Base-by-base conservation (phyloP, 2,797 vertebrate genomes). In the Malurus splendens region DNA sequence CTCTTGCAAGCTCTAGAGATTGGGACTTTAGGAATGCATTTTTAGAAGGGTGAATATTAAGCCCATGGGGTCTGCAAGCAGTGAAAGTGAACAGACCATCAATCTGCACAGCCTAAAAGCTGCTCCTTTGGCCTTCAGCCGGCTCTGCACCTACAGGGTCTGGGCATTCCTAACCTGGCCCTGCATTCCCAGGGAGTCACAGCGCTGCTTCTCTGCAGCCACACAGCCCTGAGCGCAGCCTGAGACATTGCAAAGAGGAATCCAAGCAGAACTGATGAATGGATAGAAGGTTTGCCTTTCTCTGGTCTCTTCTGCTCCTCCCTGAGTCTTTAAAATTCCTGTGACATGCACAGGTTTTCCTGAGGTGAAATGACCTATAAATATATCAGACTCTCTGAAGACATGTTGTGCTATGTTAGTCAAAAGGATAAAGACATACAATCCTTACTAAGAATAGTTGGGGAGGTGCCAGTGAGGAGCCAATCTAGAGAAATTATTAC, bases 401-500 rank as follows among this genome's bases (percentile, higher is more conserved):
- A 89, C 72, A 42, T 42, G 48, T 82, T 94, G 55, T 75, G 70
- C 64, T 75, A 14, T 70, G 59, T 76, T 70, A 86, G 74, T 91
- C 86, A 83, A 81, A 90, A 91, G 52, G 45, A 92, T 83, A 39
- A 90, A 91, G 87, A 85, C 30, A 20, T 87, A 74, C 48, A 85
- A 28, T 50, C 70, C 79, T 82, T 78, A 55, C 42, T 66, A 38
- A 87, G 85, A 87, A 44, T 75, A 94, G 89, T 86, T 82, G 77
- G 66, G 65, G 68, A 85, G 22, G 30, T 12, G 16, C 75, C 79
- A 78, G 25, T 5, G 30, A 89, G 57, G 55, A 90, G 72, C 66
- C 70, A 92, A 78, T 90, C 87, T 81, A 64, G 73, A 87, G 70
- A 75, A 90, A 87, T 93, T 81, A 92, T 60, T 72, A 66, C 82